Conservation (phyloP, 2,113 vertebrate species). For the Beaufortia kweichowensis region DNA sequence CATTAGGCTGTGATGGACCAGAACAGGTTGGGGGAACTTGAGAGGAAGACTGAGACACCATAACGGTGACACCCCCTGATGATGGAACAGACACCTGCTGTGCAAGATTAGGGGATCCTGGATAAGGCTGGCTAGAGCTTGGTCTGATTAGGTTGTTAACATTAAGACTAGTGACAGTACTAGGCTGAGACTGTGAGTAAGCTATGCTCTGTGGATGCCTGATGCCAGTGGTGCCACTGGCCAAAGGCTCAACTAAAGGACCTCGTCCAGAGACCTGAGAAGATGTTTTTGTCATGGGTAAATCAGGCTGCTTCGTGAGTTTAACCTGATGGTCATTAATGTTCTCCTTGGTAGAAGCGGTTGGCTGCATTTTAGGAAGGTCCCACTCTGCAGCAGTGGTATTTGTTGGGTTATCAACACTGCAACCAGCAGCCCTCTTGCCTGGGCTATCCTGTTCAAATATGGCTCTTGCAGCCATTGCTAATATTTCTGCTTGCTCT, state of each 20-base stretch:
- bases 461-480: slow-evolving; percentile 87
- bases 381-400: slow-evolving; percentile 72
- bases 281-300: slow-evolving; percentile 66
- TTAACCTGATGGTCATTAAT: slow-evolving; percentile 65
- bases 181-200: slow-evolving; percentile 75
- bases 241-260: slow-evolving; percentile 73
- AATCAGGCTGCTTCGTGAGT: slow-evolving; percentile 70
- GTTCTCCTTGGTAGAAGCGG: slow-evolving; percentile 70
- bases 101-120: slow-evolving; percentile 78
- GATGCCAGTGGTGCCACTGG: slow-evolving; percentile 73
- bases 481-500: slow-evolving; percentile 93
- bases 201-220: slow-evolving; percentile 77
- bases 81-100: slow-evolving; percentile 78
- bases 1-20: slow-evolving; percentile 75
- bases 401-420: slow-evolving; percentile 64
- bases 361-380: slow-evolving; percentile 65
- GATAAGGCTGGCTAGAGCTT: slow-evolving; percentile 79
- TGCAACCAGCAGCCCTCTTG: slow-evolving; percentile 71
- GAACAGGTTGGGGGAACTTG: slow-evolving; percentile 77
- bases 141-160: slow-evolving; percentile 92
- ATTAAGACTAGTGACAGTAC: slow-evolving; percentile 83
- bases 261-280: slow-evolving; percentile 71
- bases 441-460: slow-evolving; percentile 88
- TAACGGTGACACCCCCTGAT: slow-evolving; percentile 68
- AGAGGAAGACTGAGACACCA: slow-evolving; percentile 75